These are phyloP conservation scores for Harpagoxenus sublaevis DNA, from an alignment of 2,888 invertebrate genomes.

Conservation along the genomic window DNA sequence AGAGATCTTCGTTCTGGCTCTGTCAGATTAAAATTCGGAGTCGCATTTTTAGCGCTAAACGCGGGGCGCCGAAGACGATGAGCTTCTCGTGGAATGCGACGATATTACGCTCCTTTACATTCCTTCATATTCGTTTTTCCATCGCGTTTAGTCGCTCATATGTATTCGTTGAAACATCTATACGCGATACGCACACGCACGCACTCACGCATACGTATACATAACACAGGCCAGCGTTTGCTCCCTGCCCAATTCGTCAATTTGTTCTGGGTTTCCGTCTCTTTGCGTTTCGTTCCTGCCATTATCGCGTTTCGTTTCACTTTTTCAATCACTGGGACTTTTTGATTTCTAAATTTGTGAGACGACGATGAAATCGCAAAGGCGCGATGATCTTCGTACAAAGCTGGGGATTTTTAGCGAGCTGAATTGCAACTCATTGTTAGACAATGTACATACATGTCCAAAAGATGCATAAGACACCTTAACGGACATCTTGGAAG, in stretches of 20 bases:
- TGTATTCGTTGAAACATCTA: constrained; percentile 20
- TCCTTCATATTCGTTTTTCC: neutral
- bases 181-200: constrained; percentile 32
- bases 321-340: neutral
- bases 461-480: neutral
- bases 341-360: constrained; percentile 52
- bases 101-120: neutral
- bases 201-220: constrained; percentile 11
- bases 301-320: neutral
- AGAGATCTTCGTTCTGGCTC: neutral
- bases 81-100: neutral
- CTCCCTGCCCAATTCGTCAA: constrained; percentile 24
- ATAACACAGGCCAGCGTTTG: constrained; percentile 31
- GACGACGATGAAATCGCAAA: constrained; percentile 2
- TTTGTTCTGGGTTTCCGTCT: constrained; percentile 28
- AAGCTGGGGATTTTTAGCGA: neutral
- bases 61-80: neutral
- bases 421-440: neutral
- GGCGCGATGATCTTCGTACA: neutral
- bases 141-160: constrained; percentile 19
- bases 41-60: constrained; percentile 10
- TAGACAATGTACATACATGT: neutral
- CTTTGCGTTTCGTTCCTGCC: neutral
- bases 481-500: neutral
- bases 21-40: neutral